Conservation (phyloP, 1,140 invertebrate genomes). For the Brachionus rubens region DNA sequence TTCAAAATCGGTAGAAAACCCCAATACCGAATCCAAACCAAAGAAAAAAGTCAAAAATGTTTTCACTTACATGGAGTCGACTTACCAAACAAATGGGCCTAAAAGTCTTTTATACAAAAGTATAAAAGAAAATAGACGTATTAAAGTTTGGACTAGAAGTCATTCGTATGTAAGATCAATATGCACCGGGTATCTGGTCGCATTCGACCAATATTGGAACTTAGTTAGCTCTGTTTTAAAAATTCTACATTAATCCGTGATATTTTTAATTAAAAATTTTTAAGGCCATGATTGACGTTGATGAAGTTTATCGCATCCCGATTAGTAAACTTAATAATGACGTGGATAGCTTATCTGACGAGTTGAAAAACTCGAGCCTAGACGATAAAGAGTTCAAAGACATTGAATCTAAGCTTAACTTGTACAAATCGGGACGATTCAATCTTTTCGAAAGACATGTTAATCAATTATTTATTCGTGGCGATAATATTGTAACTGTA, state of each 20-base stretch:
- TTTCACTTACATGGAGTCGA: constrained; percentile 40
- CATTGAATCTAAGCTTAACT: constrained; percentile 29
- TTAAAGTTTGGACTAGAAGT: constrained; percentile 61
- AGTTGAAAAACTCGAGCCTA: neutral
- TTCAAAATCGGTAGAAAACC: neutral
- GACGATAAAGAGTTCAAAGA: neutral
- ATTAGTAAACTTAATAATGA: constrained; percentile 47
- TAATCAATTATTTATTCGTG: constrained; percentile 75
- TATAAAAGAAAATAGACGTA: constrained; percentile 53
- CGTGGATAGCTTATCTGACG: neutral
- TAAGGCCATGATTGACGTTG: constrained; percentile 74
- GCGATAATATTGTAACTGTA: constrained; percentile 75
- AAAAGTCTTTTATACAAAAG: constrained; percentile 52
- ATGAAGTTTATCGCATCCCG: constrained; percentile 68
- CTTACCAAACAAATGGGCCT: constrained; percentile 51
- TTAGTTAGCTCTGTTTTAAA: constrained; percentile 60
- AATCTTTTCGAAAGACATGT: constrained; percentile 68
- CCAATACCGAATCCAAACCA: neutral
- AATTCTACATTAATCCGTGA: neutral
- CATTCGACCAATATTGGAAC: constrained; percentile 94
- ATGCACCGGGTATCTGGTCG: constrained; percentile 74
- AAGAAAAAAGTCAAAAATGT: constrained; percentile 45
- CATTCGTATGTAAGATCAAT: constrained; percentile 69
- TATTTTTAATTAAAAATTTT: constrained; percentile 44
- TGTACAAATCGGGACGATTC: constrained; percentile 35